Conservation (phyloP, 2,113 vertebrate genomes). For the Rattus rattus region DNA sequence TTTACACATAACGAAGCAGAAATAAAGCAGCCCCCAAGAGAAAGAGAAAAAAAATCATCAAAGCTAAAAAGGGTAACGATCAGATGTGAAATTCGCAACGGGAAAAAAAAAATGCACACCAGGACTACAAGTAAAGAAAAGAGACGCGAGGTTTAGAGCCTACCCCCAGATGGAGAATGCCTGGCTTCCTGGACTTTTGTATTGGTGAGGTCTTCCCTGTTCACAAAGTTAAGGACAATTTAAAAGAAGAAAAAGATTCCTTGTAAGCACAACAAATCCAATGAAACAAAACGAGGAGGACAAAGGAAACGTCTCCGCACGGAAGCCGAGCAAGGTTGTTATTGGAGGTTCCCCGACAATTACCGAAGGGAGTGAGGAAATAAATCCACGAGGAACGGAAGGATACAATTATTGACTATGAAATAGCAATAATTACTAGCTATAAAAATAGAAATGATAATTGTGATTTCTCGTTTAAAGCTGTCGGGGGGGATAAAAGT, state of each 20-base stretch:
- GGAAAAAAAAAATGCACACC: not conserved
- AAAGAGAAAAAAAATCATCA: not conserved
- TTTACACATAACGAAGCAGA: not conserved
- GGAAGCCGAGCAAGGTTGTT: slow-evolving; percentile 1
- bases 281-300: not conserved
- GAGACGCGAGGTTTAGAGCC: not conserved
- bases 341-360: not conserved
- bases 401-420: not conserved
- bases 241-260: not conserved
- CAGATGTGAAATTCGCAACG: not conserved
- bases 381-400: slow-evolving; percentile 24
- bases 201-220: not conserved
- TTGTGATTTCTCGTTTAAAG: slow-evolving; percentile 47
- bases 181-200: not conserved
- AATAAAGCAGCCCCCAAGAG: not conserved
- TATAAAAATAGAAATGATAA: slow-evolving; percentile 54
- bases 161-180: not conserved
- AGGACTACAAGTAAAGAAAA: not conserved
- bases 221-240: not conserved
- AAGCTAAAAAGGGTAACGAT: not conserved
- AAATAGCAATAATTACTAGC: slow-evolving; percentile 53
- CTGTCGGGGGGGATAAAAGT: not conserved
- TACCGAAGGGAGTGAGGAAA: slow-evolving; percentile 27
- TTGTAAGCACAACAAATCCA: not conserved
- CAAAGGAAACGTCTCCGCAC: not conserved